Percentiles rank a stretch among this genome's conserved stretches.
phyloP scores from a whole-genome alignment of 1,140 invertebrate species.

The Tyrophagus putrescentiae region DNA sequence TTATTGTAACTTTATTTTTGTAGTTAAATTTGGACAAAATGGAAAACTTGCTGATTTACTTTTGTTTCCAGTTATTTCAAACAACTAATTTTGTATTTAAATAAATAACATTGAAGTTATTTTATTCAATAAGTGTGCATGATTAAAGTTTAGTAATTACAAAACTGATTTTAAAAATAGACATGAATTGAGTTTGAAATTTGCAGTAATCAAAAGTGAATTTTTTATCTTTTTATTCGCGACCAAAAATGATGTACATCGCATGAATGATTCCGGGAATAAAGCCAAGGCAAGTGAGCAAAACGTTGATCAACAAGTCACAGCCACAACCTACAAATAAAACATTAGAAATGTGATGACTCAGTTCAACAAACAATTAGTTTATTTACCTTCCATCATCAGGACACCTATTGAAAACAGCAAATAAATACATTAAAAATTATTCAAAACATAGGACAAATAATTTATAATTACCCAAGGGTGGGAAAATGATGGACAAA shows the following conservation, averaged over 20 bases:
- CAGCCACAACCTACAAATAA: conserved; percentile 26
- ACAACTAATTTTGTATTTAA: background rate
- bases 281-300: conserved; percentile 26
- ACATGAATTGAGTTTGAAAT: too few species aligned
- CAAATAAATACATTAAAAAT: too few species aligned
- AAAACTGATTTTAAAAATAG: too few species aligned
- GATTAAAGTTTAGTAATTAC: too few species aligned
- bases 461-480: too few species aligned
- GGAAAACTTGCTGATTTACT: background rate
- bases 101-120: too few species aligned
- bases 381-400: conserved; percentile 27
- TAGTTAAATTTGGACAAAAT: background rate
- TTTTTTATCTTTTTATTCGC: too few species aligned
- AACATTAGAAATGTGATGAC: too few species aligned
- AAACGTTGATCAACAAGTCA: conserved; percentile 28
- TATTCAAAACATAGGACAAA: too few species aligned
- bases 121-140: too few species aligned
- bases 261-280: conserved; percentile 29
- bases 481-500: conserved; percentile 24
- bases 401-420: conserved; percentile 27
- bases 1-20: background rate
- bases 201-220: too few species aligned
- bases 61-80: background rate
- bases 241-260: conserved; percentile 26
- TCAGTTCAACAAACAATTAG: too few species aligned